phyloP scores from a whole-genome alignment of 1,140 invertebrate species.

The Drosophila lowei region DNA sequence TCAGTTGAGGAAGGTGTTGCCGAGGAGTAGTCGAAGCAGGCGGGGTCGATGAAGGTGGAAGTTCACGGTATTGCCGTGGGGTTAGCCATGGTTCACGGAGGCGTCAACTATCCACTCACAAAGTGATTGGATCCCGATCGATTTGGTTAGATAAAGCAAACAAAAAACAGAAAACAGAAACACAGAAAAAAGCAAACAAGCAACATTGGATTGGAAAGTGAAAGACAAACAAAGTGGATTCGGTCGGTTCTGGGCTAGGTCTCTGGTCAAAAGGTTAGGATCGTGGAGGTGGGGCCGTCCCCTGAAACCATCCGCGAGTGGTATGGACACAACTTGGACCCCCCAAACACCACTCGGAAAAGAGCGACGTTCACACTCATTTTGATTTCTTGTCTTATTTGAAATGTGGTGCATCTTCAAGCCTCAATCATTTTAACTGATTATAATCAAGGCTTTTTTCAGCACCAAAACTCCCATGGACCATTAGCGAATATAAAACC shows the following conservation, averaged over 20 bases:
- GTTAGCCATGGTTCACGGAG: conserved; percentile 39
- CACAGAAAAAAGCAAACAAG: neutral
- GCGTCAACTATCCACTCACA: conserved; percentile 73
- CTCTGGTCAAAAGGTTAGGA: conserved; percentile 15
- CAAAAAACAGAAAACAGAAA: neutral
- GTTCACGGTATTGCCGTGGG: too few relatives aligned
- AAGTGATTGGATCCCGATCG: conserved; percentile 60
- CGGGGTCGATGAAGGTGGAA: neutral
- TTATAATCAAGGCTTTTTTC: too few relatives aligned
- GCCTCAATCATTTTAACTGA: too few relatives aligned
- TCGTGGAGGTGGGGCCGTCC: neutral
- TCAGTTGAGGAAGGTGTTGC: neutral
- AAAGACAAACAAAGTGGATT: conserved; percentile 43
- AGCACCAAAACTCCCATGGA: too few relatives aligned
- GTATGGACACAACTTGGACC: too few relatives aligned
- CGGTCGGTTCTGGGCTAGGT: conserved; percentile 39
- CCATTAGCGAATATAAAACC: too few relatives aligned
- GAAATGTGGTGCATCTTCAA: too few relatives aligned
- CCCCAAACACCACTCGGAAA: too few relatives aligned
- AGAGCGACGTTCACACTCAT: too few relatives aligned
- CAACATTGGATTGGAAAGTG: conserved; percentile 50
- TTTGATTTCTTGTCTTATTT: too few relatives aligned
- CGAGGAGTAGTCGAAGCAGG: neutral
- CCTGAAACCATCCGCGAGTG: too few relatives aligned
- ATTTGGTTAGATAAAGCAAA: conserved; percentile 39